Conservation (phyloP, 2,113 vertebrate species). For the Malurus elegans region DNA sequence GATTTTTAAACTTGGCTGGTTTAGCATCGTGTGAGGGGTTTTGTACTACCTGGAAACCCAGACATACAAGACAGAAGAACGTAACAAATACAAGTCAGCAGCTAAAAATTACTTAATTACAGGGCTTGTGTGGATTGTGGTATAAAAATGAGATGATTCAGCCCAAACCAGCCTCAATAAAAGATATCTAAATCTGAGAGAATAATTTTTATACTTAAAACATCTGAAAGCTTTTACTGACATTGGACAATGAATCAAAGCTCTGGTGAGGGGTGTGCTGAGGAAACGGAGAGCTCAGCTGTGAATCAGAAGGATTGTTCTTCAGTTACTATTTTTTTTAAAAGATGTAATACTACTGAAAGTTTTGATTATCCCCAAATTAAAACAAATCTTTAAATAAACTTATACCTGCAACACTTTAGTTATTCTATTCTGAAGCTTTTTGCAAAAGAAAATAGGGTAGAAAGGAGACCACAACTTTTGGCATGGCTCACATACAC, state of each 20-base stretch:
- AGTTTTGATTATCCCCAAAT: not conserved
- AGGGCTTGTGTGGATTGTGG: not conserved
- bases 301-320: not conserved
- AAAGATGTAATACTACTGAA: not conserved
- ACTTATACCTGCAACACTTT: not conserved
- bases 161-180: not conserved
- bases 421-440: not conserved
- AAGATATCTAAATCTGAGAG: not conserved
- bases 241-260: conserved; percentile 18
- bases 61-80: not conserved
- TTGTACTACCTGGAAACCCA: conserved; percentile 4
- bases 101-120: not conserved
- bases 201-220: conserved; percentile 21
- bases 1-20: not conserved
- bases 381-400: not conserved
- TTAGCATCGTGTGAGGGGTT: not conserved
- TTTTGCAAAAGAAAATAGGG: not conserved
- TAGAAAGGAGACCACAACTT: not conserved
- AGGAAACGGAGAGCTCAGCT: not conserved
- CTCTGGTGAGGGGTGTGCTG: not conserved
- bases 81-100: not conserved
- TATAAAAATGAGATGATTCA: not conserved
- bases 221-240: conserved; percentile 38
- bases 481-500: not conserved
- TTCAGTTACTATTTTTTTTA: not conserved